phyloP scores from a whole-genome alignment of 2,888 invertebrate genomes.

The Phyllotreta cruciferae region DNA sequence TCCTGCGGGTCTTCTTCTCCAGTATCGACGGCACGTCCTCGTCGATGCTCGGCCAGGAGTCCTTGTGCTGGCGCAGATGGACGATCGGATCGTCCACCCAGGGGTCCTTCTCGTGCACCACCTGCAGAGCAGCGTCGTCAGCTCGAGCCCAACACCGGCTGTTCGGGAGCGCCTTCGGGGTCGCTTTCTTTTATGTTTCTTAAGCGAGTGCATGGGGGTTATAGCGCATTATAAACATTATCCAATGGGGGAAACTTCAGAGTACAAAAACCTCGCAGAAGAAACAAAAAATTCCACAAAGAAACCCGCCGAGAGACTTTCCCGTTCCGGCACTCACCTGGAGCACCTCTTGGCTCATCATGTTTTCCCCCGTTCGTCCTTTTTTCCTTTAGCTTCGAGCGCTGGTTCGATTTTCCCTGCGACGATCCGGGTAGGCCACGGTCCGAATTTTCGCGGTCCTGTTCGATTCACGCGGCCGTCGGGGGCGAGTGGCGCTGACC shows the following conservation, averaged over 20 bases:
- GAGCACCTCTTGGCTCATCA: constrained; percentile 54
- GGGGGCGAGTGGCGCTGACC: constrained; percentile 13
- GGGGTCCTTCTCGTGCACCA: constrained; percentile 58
- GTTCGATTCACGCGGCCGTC: constrained; percentile 1
- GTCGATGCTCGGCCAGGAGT: constrained; percentile 50
- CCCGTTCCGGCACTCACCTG: constrained; percentile 21
- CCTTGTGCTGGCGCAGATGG: constrained; percentile 50
- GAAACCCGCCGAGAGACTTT: too few relatives aligned
- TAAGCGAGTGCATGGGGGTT: too few relatives aligned
- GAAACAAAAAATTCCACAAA: too few relatives aligned
- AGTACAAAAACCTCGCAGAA: too few relatives aligned
- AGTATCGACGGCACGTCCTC: constrained; percentile 50
- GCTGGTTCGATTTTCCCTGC: neutral
- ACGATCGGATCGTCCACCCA: constrained; percentile 54
- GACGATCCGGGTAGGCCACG: neutral
- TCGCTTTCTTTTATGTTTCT: too few relatives aligned
- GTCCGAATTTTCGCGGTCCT: neutral
- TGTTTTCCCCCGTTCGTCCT: constrained; percentile 28
- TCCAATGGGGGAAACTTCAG: too few relatives aligned
- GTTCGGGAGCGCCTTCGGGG: too few relatives aligned
- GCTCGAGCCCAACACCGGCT: neutral
- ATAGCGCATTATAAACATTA: too few relatives aligned
- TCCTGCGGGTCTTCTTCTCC: constrained; percentile 58
- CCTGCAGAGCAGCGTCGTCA: constrained; percentile 42
- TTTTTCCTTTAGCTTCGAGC: neutral